Percentiles rank a stretch among this genome's conserved stretches.
phyloP scores from a whole-genome alignment of 2,113 vertebrate species.

The Euleptes europaea region DNA sequence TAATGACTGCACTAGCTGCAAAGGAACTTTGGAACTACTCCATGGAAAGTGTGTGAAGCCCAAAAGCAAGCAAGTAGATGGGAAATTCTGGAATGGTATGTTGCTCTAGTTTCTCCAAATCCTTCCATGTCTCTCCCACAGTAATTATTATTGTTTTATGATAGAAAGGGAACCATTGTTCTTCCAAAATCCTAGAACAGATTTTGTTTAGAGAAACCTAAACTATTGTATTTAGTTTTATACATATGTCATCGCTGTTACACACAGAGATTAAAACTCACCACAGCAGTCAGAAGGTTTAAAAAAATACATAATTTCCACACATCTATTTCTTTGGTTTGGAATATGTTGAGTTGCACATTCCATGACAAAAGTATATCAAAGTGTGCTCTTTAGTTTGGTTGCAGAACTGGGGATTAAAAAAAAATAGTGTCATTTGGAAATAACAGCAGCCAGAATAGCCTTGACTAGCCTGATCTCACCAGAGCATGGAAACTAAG shows the following conservation, averaged over 20 bases:
- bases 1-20: slow-evolving; percentile 82
- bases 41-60: slow-evolving; percentile 71
- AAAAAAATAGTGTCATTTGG: neutral
- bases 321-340: neutral
- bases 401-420: neutral
- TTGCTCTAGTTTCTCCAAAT: neutral
- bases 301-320: neutral
- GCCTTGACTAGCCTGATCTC: too few species aligned
- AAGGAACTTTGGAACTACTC: slow-evolving; percentile 47
- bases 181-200: neutral
- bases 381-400: neutral
- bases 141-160: neutral
- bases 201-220: neutral
- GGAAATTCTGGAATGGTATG: slow-evolving; percentile 78
- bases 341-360: neutral
- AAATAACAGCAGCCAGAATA: neutral
- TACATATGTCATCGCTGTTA: neutral
- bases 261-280: neutral
- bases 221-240: neutral
- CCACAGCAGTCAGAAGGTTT: neutral
- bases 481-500: too few species aligned
- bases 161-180: neutral
- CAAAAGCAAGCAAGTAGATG: slow-evolving; percentile 28
- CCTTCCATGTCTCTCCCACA: neutral
- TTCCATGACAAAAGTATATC: neutral